These are phyloP conservation scores for Chloromyia formosa DNA, from an alignment of 2,888 invertebrate genomes.

Conservation along the genomic window DNA sequence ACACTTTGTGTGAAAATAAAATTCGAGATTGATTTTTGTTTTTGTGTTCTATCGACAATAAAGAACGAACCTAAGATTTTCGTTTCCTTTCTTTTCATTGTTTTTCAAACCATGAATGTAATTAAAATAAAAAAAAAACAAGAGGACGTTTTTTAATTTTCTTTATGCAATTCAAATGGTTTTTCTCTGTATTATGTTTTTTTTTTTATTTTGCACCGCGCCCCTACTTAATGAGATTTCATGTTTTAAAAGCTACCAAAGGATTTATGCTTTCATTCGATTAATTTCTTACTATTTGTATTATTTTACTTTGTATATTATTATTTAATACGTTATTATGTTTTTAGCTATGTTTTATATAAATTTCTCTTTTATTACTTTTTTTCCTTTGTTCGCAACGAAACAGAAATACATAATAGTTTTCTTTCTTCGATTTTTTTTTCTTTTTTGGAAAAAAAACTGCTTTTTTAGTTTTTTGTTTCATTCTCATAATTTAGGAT, in stretches of 20 bases:
- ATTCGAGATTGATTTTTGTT: slow-evolving; percentile 18
- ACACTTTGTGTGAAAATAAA: slow-evolving; percentile 29
- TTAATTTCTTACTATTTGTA: slow-evolving; percentile 39
- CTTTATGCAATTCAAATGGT: slow-evolving; percentile 10
- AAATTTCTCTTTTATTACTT: neutral
- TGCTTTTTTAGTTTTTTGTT: neutral
- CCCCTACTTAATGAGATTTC: slow-evolving; percentile 32
- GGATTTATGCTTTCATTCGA: slow-evolving; percentile 32
- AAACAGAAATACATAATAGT: neutral
- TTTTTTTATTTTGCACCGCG: slow-evolving; percentile 15
- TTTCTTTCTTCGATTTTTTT: neutral
- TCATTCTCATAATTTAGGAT: slow-evolving; percentile 4
- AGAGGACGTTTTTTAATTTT: no score
- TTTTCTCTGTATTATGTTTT: neutral
- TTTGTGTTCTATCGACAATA: neutral
- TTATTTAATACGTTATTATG: slow-evolving; percentile 1
- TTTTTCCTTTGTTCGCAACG: slow-evolving; percentile 1
- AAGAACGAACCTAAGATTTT: neutral
- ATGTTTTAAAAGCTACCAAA: slow-evolving; percentile 39
- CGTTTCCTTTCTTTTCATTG: no score
- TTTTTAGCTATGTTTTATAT: slow-evolving; percentile 35
- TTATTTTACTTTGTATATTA: slow-evolving; percentile 28
- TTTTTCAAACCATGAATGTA: slow-evolving; percentile 6
- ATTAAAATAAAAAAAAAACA: slow-evolving; percentile 21
- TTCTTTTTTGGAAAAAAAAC: no score